Evolutionary conservation across 2,888 invertebrate genomes (phyloP).

Genomic region (Fabriciana adippe): DNA sequence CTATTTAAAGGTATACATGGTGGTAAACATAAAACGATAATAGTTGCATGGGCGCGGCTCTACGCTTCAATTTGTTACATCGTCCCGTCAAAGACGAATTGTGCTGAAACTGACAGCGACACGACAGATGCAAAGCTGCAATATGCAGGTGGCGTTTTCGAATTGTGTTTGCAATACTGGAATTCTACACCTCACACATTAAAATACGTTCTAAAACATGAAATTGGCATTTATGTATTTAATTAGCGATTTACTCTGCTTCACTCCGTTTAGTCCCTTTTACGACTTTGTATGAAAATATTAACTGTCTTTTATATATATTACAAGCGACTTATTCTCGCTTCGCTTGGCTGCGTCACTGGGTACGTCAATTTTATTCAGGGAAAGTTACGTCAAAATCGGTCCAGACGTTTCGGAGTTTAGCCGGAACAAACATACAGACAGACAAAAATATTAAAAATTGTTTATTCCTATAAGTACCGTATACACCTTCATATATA

Average conservation of each 20-base stretch:
- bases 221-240: neutral
- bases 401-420: neutral
- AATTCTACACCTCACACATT: constrained; percentile 1
- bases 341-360: no score
- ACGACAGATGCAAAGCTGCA: constrained; percentile 24
- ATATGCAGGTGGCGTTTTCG: constrained; percentile 24
- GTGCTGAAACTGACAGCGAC: constrained; percentile 29
- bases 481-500: neutral
- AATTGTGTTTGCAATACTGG: constrained; percentile 11
- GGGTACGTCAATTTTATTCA: no score
- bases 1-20: no score
- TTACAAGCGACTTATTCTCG: no score
- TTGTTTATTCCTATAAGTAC: neutral
- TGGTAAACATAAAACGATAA: constrained; percentile 3
- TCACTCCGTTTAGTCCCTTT: no score
- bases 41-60: neutral
- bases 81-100: constrained; percentile 36
- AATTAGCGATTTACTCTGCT: neutral
- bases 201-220: neutral
- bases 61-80: constrained; percentile 23
- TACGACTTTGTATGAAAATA: no score
- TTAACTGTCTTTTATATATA: no score
- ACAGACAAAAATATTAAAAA: neutral
- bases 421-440: neutral
- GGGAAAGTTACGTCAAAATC: no score